Percentiles rank a stretch among this genome's conserved stretches.
phyloP scores from a whole-genome alignment of 1,140 invertebrate genomes.

The Brachionus koreanus region DNA sequence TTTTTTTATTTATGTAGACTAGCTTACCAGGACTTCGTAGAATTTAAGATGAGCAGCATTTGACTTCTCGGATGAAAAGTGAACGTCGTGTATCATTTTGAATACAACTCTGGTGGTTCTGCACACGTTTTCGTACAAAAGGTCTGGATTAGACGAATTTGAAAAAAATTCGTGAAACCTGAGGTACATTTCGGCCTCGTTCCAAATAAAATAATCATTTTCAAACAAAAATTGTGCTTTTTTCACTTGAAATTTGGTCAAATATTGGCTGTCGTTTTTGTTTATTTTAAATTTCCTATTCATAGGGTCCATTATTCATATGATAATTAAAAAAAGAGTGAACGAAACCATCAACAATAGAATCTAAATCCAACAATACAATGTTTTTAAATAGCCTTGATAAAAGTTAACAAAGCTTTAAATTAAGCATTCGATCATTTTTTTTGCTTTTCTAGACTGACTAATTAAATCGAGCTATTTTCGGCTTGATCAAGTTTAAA shows the following conservation, averaged over 20 bases:
- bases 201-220: conserved; percentile 44
- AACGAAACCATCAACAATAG: background rate
- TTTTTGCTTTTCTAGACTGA: background rate
- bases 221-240: conserved; percentile 43
- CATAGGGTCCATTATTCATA: background rate
- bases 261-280: background rate
- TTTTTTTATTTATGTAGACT: background rate
- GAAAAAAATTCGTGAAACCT: conserved; percentile 37
- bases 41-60: conserved; percentile 43
- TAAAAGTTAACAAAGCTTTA: background rate
- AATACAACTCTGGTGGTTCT: background rate
- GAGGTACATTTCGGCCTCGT: conserved; percentile 42
- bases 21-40: conserved; percentile 37
- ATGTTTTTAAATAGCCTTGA: conserved; percentile 8
- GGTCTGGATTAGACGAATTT: background rate
- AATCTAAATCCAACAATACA: background rate
- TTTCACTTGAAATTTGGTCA: conserved; percentile 16
- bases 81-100: conserved; percentile 16
- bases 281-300: conserved; percentile 38
- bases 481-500: background rate
- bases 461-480: background rate
- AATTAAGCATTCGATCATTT: background rate
- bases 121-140: conserved; percentile 8
- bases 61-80: background rate
- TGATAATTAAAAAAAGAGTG: background rate